Evolutionary conservation across 2,888 invertebrate genomes (phyloP), one percentile per base, ranked within the genome.

Genomic region (Mesodorylaimus sp.): DNA sequence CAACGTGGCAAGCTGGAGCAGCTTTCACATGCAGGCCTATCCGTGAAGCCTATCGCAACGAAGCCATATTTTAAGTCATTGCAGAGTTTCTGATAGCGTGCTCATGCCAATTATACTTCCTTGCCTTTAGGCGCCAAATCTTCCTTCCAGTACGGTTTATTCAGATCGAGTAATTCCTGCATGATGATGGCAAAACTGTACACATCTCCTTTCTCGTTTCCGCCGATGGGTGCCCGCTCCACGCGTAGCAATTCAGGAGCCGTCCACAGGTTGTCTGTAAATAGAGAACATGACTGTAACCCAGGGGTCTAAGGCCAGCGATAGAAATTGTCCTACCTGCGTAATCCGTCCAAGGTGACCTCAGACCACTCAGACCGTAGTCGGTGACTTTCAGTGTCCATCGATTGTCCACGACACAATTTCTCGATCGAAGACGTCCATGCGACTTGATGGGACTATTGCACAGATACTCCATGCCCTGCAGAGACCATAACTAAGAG

Each of bases 131-230:
- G n/a, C n/a, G n/a, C n/a, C n/a, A n/a, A n/a, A n/a, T n/a, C n/a
- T n/a, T n/a, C n/a, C n/a, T n/a, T n/a, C n/a, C n/a, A n/a, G n/a
- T n/a, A n/a, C n/a, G n/a, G n/a, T n/a, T n/a, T n/a, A 32, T 32
- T 16, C 36, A 10, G 36, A 10, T 13, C 10, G 10, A 32, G 36
- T 10, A 68, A 58, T 55, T 69, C 68, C 56, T 69, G 69, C 60
- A 67, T 61, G 39, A 69, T 64, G 42, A 69, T 68, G n/a, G 66
- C 60, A 44, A 69, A 61, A 43, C 64, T 62, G 58, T 64, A 69
- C 16, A 69, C 64, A 54, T 69, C 69, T 2, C 64, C 67, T 50
- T 67, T 67, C 43, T 61, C 63, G 1, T 63, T 61, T 1, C 67
- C 67, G 2, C 29, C 3, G 5, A 28, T 5, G 2, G 45, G 45